Evolutionary conservation across 2,113 vertebrate species (phyloP).

Genomic region (Catagonus wagneri): DNA sequence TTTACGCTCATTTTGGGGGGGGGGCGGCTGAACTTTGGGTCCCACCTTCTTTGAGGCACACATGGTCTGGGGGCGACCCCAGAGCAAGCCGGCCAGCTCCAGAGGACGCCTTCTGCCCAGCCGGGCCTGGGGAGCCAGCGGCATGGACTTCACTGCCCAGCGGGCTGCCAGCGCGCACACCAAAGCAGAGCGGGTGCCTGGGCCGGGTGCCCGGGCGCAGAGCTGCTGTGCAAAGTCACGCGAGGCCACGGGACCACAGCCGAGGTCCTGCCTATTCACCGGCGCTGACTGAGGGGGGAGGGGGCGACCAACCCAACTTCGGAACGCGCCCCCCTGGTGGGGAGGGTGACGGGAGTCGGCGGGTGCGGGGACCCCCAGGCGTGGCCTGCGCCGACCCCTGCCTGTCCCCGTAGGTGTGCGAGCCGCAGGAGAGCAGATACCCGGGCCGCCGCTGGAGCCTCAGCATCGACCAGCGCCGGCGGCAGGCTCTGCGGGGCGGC

Average conservation of each 20-base stretch:
- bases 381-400: accelerated
- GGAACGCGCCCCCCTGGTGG: accelerated
- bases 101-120: neutral
- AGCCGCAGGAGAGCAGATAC: neutral
- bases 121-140: neutral
- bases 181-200: accelerated
- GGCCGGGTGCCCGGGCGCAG: neutral
- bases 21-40: neutral
- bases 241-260: neutral
- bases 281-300: no score
- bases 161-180: accelerated
- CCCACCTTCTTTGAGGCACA: neutral
- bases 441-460: conserved; percentile 17
- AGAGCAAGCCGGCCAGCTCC: neutral
- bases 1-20: neutral
- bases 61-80: no score
- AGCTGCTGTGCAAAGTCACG: neutral
- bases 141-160: no score
- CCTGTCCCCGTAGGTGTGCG: conserved; percentile 46
- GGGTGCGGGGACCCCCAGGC: neutral
- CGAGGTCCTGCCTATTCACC: accelerated
- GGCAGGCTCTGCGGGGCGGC: neutral
- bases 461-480: conserved; percentile 57
- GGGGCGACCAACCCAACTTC: neutral
- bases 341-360: neutral